Evolutionary conservation across 2,797 vertebrate species (phyloP), one percentile per base, ranked within the genome.

Genomic region (Cuculus canorus): DNA sequence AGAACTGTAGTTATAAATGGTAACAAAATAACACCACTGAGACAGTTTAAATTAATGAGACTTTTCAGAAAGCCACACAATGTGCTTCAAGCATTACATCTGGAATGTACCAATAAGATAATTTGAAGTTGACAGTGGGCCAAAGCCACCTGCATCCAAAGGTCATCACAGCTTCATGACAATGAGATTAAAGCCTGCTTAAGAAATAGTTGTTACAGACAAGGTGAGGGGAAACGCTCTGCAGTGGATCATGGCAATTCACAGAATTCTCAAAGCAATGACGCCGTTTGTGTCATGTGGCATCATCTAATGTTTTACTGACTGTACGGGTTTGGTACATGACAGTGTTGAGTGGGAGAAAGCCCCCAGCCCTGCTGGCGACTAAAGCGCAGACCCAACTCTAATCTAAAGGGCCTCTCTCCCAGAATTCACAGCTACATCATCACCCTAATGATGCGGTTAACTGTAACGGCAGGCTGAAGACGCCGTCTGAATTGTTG

Each of bases 311-410:
- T 1, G 14, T 3, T 2, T 35, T 72, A 13, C 30, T 32, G 66
- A 2, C 63, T 35, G 15, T 2, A 16, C 2, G 35, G 45, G 22
- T 8, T 50, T 66, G 37, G 59, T 10, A 17, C n/a, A 27, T 73
- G 33, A 8, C 8, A 6, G 72, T 0, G 4, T 1, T 2, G 53
- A 6, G 53, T 3, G 71, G 70, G 39, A 48, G 35, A 8, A 21
- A 65, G 53, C 37, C n/a, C 15, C 17, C 60, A 10, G 15, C 2
- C 37, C 60, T 30, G 17, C 59, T 57, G 75, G 30, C 16, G 66
- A 1, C 73, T 53, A 1, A 5, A 43, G 66, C 2, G 57, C 66
- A 68, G 66, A 65, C 60, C 24, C 1, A n/a, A 57, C 73, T 71
- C 66, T 57, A 30, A 3, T 24, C 10, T 17, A 5, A 23, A 50